Evolutionary conservation across 1,140 invertebrate species (phyloP), one percentile per base, ranked within the genome.

Genomic region (Anastrepha ludens): DNA sequence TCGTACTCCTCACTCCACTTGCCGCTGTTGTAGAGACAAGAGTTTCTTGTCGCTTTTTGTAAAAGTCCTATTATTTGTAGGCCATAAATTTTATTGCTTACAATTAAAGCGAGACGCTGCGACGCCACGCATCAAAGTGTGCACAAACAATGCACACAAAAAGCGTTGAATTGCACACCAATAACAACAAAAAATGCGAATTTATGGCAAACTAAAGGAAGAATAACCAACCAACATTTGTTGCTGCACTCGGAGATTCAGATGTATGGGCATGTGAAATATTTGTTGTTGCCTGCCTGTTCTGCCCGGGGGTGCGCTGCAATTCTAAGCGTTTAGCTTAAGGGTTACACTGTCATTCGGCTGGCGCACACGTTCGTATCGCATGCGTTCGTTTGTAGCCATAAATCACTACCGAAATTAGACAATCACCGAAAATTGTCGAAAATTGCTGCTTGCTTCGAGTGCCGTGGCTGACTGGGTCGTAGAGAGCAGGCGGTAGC

Each of bases 61-160:
- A 55, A 13, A 17, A n/a, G 41, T 41, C n/a, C 74, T 81, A 81
- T 81, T 81, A 81, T 81, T 81, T 81, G 74, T 81, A 81, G 74
- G 47, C 55, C 74, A 81, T 81, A 81, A 81, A 81, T 81, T 81
- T 81, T 81, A 81, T 81, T 55, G 74, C 74, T 47, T 55, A 81
- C 74, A 81, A 81, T 81, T 81, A 81, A 81, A 81, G 74, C 44
- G 74, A 81, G 74, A 81, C 74, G 74, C 74, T 81, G 74, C n/a
- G 74, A 81, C 74, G 74, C 74, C 74, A 81, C 74, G 74, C 74
- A 81, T 81, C 74, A 81, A 81, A 81, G 74, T 81, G 74, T 81
- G 74, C 55, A 44, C 47, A 55, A 81, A 81, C 74, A 62, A 62
- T 62, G 60, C 60, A 55, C 50, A 29, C 50, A 74, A 74, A 29